Conservation (phyloP, 1,140 invertebrate species). For the Dufourea novaeangliae region DNA sequence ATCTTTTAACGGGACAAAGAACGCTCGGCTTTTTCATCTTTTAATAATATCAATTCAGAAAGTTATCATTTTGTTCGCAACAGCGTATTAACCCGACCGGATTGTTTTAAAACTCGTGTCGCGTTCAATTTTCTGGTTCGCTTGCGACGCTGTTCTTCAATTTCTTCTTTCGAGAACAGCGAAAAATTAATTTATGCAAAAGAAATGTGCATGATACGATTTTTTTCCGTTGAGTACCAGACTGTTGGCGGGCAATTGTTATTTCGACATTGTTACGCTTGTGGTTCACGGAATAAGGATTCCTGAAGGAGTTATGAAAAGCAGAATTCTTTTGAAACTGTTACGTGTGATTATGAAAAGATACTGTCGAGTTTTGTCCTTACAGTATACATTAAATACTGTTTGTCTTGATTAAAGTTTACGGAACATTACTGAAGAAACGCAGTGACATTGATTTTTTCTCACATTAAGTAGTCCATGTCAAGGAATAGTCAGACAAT, state of each 20-base stretch:
- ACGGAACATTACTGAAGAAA: no score
- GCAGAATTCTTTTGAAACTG: background rate
- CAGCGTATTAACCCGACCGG: background rate
- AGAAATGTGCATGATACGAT: background rate
- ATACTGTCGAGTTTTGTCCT: background rate
- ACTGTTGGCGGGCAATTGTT: background rate
- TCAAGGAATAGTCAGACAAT: no score
- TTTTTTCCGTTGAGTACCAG: background rate
- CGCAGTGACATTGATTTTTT: no score
- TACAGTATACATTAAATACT: no score
- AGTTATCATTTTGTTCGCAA: background rate
- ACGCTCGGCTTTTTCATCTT: background rate
- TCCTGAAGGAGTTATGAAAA: background rate
- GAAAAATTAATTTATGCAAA: background rate
- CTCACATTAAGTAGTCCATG: no score
- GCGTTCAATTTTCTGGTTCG: background rate
- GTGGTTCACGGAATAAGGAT: background rate
- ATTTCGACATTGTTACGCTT: background rate
- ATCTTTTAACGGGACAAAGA: background rate
- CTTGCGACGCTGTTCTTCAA: background rate
- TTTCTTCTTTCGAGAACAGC: background rate
- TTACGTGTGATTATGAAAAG: no score
- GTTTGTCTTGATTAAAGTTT: no score
- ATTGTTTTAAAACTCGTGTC: background rate
- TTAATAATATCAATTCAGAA: slow-evolving; percentile 2